phyloP scores from a whole-genome alignment of 2,113 vertebrate species.

The Ailuropoda melanoleuca region DNA sequence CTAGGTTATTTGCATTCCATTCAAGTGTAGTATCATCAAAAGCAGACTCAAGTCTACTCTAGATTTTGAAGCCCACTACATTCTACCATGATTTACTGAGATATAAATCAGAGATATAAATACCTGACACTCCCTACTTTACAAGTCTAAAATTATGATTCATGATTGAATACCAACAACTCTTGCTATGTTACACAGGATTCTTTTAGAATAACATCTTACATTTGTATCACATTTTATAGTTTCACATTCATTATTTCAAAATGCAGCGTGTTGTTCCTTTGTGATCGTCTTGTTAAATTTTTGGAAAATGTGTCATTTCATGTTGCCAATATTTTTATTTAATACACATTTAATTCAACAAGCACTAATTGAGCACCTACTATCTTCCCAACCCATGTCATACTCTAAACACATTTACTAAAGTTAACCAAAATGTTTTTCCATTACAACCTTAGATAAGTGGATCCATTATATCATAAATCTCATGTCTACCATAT shows the following conservation, averaged over 20 bases:
- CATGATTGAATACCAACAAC: constrained; percentile 48
- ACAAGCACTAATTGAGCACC: background rate
- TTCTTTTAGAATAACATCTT: constrained; percentile 51
- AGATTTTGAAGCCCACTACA: constrained; percentile 30
- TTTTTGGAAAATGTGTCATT: constrained; percentile 48
- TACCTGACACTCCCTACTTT: constrained; percentile 39
- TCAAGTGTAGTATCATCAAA: background rate
- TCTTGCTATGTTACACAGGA: constrained; percentile 16
- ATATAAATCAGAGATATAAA: constrained; percentile 60
- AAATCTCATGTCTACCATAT: background rate
- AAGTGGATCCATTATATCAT: background rate
- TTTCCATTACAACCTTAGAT: background rate
- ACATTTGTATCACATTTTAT: constrained; percentile 34
- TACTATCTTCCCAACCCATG: constrained; percentile 15
- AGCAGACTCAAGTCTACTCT: constrained; percentile 40
- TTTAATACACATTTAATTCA: constrained; percentile 35
- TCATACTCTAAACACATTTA: constrained; percentile 16
- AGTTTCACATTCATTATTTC: constrained; percentile 45
- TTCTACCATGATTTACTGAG: constrained; percentile 36
- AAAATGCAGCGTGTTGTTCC: background rate
- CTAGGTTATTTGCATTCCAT: constrained; percentile 15
- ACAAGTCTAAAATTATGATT: constrained; percentile 50
- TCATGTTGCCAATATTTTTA: constrained; percentile 41
- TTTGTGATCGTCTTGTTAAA: background rate
- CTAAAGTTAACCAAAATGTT: constrained; percentile 20